phyloP scores from a whole-genome alignment of 2,797 vertebrate genomes.

The Dallia pectoralis region DNA sequence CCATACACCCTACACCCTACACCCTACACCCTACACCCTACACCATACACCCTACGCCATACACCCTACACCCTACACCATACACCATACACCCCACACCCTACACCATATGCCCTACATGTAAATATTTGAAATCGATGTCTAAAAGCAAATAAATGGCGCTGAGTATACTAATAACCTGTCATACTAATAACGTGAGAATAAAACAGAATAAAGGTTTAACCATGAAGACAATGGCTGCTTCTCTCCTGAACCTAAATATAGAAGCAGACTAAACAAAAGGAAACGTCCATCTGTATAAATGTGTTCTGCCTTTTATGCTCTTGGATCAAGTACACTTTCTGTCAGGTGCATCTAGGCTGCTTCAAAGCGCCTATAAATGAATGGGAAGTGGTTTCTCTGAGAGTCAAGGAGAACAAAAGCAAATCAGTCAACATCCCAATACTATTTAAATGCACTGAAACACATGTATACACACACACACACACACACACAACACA shows the following conservation, averaged over 20 bases:
- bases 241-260: conserved; percentile 10
- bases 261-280: conserved; percentile 29
- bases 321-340: conserved; percentile 60
- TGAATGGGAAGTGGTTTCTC: conserved; percentile 63
- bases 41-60: too few species aligned
- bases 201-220: neutral
- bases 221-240: neutral
- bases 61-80: too few species aligned
- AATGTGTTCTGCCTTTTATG: conserved; percentile 43
- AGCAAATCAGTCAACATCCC: conserved; percentile 68
- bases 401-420: conserved; percentile 64
- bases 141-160: neutral
- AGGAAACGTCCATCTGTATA: conserved; percentile 21
- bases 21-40: too few species aligned
- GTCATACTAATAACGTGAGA: neutral
- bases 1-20: too few species aligned
- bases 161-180: neutral
- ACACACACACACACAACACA: neutral
- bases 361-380: conserved; percentile 74
- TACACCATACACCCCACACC: too few species aligned
- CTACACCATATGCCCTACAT: neutral
- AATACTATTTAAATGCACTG: conserved; percentile 61
- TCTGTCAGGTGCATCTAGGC: conserved; percentile 59
- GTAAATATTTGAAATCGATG: neutral
- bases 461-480: conserved; percentile 47